Evolutionary conservation across 2,797 vertebrate genomes (phyloP).

Genomic region (Pangasius larnaudii): DNA sequence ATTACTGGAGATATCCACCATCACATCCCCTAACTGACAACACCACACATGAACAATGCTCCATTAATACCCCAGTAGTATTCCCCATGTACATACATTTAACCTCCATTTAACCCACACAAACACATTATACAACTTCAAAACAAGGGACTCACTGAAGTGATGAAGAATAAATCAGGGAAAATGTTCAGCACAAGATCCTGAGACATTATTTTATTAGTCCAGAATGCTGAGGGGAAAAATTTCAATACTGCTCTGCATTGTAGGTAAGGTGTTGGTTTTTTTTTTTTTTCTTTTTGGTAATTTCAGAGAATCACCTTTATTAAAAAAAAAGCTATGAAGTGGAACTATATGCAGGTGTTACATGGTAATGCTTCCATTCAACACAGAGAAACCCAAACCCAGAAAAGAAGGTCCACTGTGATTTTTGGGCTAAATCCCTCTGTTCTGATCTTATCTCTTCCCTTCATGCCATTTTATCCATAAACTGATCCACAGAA

Average conservation of each 20-base stretch:
- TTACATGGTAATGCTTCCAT: slow-evolving; percentile 41
- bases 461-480: slow-evolving; percentile 25
- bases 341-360: slow-evolving; percentile 32
- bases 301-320: not conserved
- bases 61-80: not conserved
- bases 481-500: slow-evolving; percentile 40
- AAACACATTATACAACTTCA: slow-evolving; percentile 5
- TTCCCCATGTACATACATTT: not conserved
- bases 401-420: slow-evolving; percentile 10
- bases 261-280: not conserved
- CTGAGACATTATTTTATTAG: not conserved
- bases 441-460: slow-evolving; percentile 54
- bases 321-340: not conserved
- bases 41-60: not conserved
- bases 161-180: not conserved
- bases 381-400: slow-evolving; percentile 42
- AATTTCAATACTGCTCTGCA: not conserved
- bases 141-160: not conserved
- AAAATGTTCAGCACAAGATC: not conserved
- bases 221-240: not conserved
- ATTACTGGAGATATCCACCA: slow-evolving; percentile 97
- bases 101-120: not conserved
- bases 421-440: slow-evolving; percentile 35
- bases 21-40: slow-evolving; percentile 85
- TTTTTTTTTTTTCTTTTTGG: no score